Evolutionary conservation across 2,888 invertebrate species (phyloP), one percentile per base, ranked within the genome.

Genomic region (Eilema depressum): DNA sequence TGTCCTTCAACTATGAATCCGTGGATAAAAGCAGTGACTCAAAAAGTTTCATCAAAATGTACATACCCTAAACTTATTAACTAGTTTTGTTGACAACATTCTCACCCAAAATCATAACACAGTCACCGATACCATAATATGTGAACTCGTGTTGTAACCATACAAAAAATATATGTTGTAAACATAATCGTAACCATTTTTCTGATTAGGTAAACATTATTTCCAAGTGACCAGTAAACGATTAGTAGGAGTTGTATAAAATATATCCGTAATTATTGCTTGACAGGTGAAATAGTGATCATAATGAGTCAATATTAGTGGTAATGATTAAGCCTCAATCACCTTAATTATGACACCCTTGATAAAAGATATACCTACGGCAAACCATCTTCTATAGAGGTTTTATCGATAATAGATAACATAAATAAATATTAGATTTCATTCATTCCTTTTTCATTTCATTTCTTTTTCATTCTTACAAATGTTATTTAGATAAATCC

Each of bases 401-500:
- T 47, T 57, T 56, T 63, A 41, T 59, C 30, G 33, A 60, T 59
- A 71, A 67, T 26, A 53, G n/a, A 23, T 65, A 59, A 47, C 67
- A 60, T 47, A 53, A 60, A 59, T 57, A 67, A 68, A 71, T 71
- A 28, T 23, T n/a, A 56, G n/a, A 10, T 59, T 70, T 41, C 64
- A 23, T 28, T 69, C n/a, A n/a, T n/a, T 59, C 20, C 10, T 41
- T 69, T 30, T 28, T 69, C n/a, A n/a, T n/a, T 59, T 25, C 10
- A n/a, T 47, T 64, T 47, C 30, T 69, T 23, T 17, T 69, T 8
- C 17, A 10, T 26, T n/a, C 53, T n/a, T 53, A 53, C 53, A 53
- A 47, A 70, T 47, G 41, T 63, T 73, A 73, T 75, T 72, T 70
- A 66, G 60, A 75, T 17, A 69, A 77, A 75, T 73, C 78, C 62